Evolutionary conservation across 2,888 invertebrate genomes (phyloP).

Genomic region (Meta bourneti): DNA sequence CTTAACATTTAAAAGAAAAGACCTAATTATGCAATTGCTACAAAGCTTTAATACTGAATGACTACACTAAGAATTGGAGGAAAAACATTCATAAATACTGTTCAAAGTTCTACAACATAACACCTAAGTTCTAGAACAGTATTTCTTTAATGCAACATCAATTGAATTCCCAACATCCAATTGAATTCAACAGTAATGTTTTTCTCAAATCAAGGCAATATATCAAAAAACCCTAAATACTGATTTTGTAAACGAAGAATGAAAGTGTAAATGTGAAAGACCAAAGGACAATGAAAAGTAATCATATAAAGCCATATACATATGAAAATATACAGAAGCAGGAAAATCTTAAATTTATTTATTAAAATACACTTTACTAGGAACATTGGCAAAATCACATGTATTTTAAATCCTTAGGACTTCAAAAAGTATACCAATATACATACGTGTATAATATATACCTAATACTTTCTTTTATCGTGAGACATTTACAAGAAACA

Average conservation of each 20-base stretch:
- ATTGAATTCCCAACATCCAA: no score
- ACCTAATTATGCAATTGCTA: no score
- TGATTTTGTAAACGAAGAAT: background rate
- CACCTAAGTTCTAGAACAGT: no score
- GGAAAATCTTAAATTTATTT: constrained; percentile 10
- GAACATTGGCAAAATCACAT: constrained; percentile 65
- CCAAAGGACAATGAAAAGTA: background rate
- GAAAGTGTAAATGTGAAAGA: constrained; percentile 20
- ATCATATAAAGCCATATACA: background rate
- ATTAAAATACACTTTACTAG: constrained; percentile 20
- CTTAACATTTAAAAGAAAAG: no score
- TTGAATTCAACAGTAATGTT: no score
- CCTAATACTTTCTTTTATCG: background rate
- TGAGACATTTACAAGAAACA: background rate
- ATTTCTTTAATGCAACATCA: no score
- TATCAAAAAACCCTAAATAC: background rate
- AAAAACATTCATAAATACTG: no score
- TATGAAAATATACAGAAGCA: background rate
- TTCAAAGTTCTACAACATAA: no score
- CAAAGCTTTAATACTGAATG: no score
- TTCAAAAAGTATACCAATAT: constrained; percentile 42
- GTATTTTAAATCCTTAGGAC: constrained; percentile 18
- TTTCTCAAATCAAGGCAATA: no score
- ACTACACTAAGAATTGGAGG: no score
- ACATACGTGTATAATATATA: background rate